Evolutionary conservation across 2,797 vertebrate species (phyloP).

Genomic region (Rhabdophis nuchalis): DNA sequence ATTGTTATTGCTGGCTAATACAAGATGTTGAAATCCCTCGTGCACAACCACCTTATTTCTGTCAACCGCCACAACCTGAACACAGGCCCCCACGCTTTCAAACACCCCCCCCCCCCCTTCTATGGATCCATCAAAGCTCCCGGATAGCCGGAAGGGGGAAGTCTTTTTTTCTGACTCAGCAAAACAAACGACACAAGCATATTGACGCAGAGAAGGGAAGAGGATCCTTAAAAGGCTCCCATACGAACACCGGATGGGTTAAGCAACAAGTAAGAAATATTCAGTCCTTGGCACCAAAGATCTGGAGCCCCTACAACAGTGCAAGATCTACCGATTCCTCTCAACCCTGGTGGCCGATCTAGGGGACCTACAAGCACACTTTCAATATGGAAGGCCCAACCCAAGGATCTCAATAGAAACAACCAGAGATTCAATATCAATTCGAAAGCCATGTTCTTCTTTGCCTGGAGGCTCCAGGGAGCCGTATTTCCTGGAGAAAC

Average conservation of each 20-base stretch:
- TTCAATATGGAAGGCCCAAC: not conserved
- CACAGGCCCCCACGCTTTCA: not conserved
- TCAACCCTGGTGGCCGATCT: not conserved
- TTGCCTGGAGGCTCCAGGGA: not conserved
- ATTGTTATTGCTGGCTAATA: not conserved
- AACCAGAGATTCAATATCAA: not conserved
- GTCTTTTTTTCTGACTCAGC: not conserved
- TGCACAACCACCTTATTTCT: not conserved
- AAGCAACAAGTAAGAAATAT: not conserved
- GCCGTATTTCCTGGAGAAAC: not conserved
- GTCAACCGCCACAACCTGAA: not conserved
- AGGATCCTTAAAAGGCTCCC: not conserved
- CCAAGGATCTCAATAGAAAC: not conserved
- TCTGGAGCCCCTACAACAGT: not conserved
- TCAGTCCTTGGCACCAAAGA: not conserved
- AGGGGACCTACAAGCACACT: not conserved
- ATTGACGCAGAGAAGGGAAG: not conserved
- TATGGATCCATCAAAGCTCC: not conserved
- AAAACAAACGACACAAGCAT: not conserved
- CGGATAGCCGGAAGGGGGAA: not conserved
- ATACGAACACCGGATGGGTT: not conserved
- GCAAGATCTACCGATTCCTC: not conserved
- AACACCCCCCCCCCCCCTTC: too few relatives aligned
- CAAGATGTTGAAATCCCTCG: not conserved
- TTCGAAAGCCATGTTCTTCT: not conserved